Base-by-base conservation (phyloP, 2,888 invertebrate species). In the Slavum lentiscoides region DNA sequence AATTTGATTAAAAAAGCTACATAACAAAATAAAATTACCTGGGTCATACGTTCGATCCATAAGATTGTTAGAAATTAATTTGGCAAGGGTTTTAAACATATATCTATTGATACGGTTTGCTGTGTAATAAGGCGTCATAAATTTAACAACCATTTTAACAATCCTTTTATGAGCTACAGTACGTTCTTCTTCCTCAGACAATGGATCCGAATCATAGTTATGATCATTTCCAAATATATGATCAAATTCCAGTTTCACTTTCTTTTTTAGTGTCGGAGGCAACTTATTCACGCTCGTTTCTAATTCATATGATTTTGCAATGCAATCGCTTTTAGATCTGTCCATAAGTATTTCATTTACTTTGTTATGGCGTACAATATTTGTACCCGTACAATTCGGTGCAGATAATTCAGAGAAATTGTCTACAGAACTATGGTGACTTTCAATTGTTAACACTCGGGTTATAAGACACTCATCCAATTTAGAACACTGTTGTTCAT, bases 11-110 rank as follows among this genome's bases (percentile, higher is more conserved):
- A 66, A 17, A 59, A 59, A 3, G 59, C n/a, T 21, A 59, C 21
- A n/a, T 21, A 21, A 59, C 59, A 61, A 80, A 82, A 80, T 61
- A 64, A 11, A 64, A 55, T 82, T 82, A 84, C 84, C 84, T 83
- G 84, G 83, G 30, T 82, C 83, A 68, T 82, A 81, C 55, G 83
- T 67, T 66, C 82, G 69, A 21, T 82, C 69, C 74, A 84, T 82
- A 21, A 84, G 77, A 19, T 83, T 82, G 37, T 83, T 82, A 8
- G 85, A 84, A 6, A 84, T 83, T 70, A 84, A 83, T 82, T 84
- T 84, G 21, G 85, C 85, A 37, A 85, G 81, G 62, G 39, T 83
- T 82, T 85, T 84, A 76, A 85, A 85, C 37, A 85, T 69, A 39
- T 83, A 66, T 76, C 83, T 83, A 11, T 83, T 83, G 21, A 85